Percentiles rank a stretch among this genome's conserved stretches.
Evolutionary conservation across 1,140 invertebrate genomes (phyloP).

Genomic region (Trypoxylus dichotomus): DNA sequence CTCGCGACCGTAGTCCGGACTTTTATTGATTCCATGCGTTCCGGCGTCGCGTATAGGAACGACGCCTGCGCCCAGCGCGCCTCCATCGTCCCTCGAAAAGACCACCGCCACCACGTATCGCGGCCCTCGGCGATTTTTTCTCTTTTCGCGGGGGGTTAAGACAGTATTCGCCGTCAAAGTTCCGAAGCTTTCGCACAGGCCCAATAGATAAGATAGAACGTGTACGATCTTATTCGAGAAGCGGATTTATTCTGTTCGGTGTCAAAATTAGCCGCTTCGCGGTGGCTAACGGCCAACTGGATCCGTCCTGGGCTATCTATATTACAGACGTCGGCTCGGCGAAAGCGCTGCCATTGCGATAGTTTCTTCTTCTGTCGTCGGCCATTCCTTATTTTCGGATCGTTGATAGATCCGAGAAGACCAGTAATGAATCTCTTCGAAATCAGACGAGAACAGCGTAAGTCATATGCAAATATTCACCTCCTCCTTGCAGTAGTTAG

Average conservation of each 20-base stretch:
- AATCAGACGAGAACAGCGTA: constrained; percentile 32
- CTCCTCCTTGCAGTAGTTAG: neutral
- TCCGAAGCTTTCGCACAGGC: neutral
- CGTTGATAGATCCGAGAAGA: neutral
- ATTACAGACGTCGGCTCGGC: neutral
- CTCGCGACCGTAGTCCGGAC: neutral
- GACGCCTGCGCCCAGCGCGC: neutral
- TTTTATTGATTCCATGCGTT: constrained; percentile 21
- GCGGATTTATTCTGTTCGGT: neutral
- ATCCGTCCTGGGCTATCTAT: constrained; percentile 30
- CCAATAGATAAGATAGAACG: neutral
- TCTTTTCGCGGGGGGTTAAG: neutral
- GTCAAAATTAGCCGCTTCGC: constrained; percentile 33
- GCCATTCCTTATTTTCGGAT: neutral
- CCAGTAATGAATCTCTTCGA: constrained; percentile 31
- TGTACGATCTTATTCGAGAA: neutral
- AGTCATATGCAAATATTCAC: neutral
- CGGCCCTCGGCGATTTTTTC: neutral
- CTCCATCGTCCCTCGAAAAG: neutral
- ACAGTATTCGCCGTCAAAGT: neutral
- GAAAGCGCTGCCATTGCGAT: constrained; percentile 14
- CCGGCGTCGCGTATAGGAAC: constrained; percentile 6
- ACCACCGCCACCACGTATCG: neutral
- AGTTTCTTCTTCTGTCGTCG: constrained; percentile 17
- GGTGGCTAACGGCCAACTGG: constrained; percentile 30